Conservation (phyloP, 2,888 invertebrate species). For the Eretmocerus hayati region DNA sequence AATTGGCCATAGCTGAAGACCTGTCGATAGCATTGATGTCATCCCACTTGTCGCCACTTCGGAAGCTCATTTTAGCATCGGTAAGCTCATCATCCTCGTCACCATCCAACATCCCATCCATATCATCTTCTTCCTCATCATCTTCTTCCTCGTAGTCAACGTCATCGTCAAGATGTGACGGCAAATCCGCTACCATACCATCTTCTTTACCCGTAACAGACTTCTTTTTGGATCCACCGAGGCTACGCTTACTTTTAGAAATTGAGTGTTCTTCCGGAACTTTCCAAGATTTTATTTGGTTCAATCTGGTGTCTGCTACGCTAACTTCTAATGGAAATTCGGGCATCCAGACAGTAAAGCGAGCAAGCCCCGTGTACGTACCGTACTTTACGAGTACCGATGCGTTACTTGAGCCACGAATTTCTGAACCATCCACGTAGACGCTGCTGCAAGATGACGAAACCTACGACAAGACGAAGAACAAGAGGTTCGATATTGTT, state of each 20-base stretch:
- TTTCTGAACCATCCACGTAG: conserved; percentile 93
- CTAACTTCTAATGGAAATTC: conserved; percentile 87
- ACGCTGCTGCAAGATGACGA: conserved; percentile 94
- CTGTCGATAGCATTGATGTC: conserved; percentile 39
- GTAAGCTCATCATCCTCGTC: conserved; percentile 31
- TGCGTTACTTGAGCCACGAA: conserved; percentile 88
- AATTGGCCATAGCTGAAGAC: conserved; percentile 39
- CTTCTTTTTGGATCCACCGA: conserved; percentile 19
- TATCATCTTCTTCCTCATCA: conserved; percentile 29
- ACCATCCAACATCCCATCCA: conserved; percentile 28
- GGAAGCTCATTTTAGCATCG: conserved; percentile 33
- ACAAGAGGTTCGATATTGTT: no score
- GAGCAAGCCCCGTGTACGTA: conserved; percentile 79
- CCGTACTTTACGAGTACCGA: conserved; percentile 90
- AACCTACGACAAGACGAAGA: no score
- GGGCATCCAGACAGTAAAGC: conserved; percentile 95
- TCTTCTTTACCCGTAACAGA: conserved; percentile 19
- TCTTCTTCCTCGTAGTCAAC: conserved; percentile 38
- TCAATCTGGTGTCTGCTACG: conserved; percentile 80
- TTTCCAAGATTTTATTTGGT: conserved; percentile 92
- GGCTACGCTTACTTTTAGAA: conserved; percentile 42
- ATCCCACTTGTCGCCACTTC: conserved; percentile 39
- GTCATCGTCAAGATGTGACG: no score
- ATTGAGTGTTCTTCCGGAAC: conserved; percentile 68
- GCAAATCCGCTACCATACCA: no score